A percentile compares a stretch with the other conserved stretches of the same genome.
Conservation (phyloP, 2,888 invertebrate genomes). For the Spisula subtruncata region DNA sequence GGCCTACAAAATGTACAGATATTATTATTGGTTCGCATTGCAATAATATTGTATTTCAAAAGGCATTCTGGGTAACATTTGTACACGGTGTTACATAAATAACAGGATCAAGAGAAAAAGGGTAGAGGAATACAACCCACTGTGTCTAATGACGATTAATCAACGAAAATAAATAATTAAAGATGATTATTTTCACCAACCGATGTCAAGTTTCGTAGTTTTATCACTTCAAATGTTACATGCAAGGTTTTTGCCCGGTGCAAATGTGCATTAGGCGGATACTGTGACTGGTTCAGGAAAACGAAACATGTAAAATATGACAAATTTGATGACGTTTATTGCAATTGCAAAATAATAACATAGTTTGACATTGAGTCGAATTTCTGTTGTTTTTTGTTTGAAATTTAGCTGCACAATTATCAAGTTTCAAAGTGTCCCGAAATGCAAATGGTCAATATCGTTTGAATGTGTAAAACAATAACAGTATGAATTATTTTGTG, state of each 20-base stretch:
- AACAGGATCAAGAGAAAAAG: not conserved
- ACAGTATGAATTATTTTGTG: too few species aligned
- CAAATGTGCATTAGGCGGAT: not conserved
- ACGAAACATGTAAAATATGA: not conserved
- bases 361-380: too few species aligned
- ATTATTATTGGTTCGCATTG: not conserved
- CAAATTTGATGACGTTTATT: too few species aligned
- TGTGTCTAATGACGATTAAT: slow-evolving; percentile 7
- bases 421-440: too few species aligned
- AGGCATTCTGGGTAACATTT: too few species aligned
- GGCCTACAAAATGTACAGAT: too few species aligned
- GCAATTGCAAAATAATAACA: too few species aligned
- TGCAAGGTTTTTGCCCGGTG: not conserved
- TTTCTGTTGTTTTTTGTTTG: too few species aligned
- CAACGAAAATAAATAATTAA: slow-evolving; percentile 19
- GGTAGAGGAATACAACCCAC: not conserved
- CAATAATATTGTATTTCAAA: not conserved
- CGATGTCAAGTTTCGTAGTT: not conserved
- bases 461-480: too few species aligned
- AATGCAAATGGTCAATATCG: too few species aligned
- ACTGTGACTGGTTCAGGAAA: not conserved
- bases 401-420: too few species aligned
- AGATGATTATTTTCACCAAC: not conserved
- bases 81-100: not conserved
- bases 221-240: not conserved